Conservation (phyloP, 2,888 invertebrate genomes). For the Blera fallax region DNA sequence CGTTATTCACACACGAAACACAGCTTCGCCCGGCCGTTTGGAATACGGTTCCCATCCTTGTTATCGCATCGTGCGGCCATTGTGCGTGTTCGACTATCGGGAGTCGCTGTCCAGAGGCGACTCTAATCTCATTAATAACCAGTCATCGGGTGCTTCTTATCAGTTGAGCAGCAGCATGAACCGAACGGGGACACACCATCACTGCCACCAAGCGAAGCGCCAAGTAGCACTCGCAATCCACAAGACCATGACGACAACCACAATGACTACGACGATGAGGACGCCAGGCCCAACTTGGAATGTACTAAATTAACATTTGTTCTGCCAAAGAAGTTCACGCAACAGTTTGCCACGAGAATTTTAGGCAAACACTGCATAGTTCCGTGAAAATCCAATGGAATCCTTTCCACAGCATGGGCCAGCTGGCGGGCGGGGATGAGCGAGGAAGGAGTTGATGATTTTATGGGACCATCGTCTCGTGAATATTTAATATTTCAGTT, state of each 20-base stretch:
- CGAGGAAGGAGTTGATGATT: constrained; percentile 59
- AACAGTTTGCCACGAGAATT: constrained; percentile 70
- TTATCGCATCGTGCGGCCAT: constrained; percentile 71
- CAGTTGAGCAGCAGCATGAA: constrained; percentile 64
- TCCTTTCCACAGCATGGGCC: constrained; percentile 43
- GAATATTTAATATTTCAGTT: constrained; percentile 71
- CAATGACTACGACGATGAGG: constrained; percentile 9
- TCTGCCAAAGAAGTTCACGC: constrained; percentile 67
- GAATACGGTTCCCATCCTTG: constrained; percentile 65
- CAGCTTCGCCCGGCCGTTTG: constrained; percentile 19
- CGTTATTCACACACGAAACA: constrained; percentile 56
- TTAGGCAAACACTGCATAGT: constrained; percentile 55
- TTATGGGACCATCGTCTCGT: constrained; percentile 64
- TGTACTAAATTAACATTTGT: constrained; percentile 70
- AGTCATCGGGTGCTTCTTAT: constrained; percentile 72
- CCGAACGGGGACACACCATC: constrained; percentile 54
- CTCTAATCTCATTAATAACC: constrained; percentile 73
- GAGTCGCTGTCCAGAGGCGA: constrained; percentile 72
- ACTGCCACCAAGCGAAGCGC: constrained; percentile 55
- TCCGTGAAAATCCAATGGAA: constrained; percentile 57
- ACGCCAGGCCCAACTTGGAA: constrained; percentile 60
- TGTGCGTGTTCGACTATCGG: constrained; percentile 72
- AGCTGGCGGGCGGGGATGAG: not conserved
- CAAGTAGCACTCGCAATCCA: constrained; percentile 63
- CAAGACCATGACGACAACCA: constrained; percentile 69